A percentile compares a stretch with the other conserved stretches of the same genome.
Evolutionary conservation across 2,113 vertebrate genomes (phyloP).

Genomic region (Tympanuchus pallidicinctus): DNA sequence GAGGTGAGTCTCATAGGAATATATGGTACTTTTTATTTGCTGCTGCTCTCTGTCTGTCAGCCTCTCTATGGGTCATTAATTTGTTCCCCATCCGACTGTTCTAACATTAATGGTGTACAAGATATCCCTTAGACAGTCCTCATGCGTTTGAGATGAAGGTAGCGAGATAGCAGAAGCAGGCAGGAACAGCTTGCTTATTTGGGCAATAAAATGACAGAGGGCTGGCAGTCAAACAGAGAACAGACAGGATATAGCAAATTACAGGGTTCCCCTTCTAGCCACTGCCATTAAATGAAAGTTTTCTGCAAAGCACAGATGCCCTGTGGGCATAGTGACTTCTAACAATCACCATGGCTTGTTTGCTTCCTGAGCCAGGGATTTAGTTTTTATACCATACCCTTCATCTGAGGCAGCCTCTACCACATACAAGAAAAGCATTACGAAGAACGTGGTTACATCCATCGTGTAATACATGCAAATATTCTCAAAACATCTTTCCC

Average conservation of each 20-base stretch:
- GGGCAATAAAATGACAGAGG: constrained; percentile 65
- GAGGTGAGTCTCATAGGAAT: constrained; percentile 1
- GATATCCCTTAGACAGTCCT: constrained; percentile 22
- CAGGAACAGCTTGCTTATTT: constrained; percentile 57
- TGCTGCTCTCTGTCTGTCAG: constrained; percentile 33
- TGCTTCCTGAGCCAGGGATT: constrained; percentile 59
- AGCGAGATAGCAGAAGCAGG: constrained; percentile 35
- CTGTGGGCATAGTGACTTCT: constrained; percentile 49
- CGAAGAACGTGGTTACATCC: neutral
- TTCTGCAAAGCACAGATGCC: constrained; percentile 55
- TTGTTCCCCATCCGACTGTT: neutral
- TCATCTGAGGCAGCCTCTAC: neutral
- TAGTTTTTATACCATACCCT: neutral
- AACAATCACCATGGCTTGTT: constrained; percentile 50
- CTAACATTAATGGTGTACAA: neutral
- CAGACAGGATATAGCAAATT: constrained; percentile 67
- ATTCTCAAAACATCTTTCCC: neutral
- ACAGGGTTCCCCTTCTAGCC: constrained; percentile 43
- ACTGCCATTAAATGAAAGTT: constrained; percentile 40
- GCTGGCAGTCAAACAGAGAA: constrained; percentile 59
- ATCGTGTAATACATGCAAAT: neutral
- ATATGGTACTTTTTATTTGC: neutral
- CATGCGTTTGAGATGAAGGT: constrained; percentile 47
- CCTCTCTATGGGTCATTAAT: constrained; percentile 20
- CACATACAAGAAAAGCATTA: neutral